phyloP scores from a whole-genome alignment of 92 coral and sea anemone species.

The Virgularia gustaviana region DNA sequence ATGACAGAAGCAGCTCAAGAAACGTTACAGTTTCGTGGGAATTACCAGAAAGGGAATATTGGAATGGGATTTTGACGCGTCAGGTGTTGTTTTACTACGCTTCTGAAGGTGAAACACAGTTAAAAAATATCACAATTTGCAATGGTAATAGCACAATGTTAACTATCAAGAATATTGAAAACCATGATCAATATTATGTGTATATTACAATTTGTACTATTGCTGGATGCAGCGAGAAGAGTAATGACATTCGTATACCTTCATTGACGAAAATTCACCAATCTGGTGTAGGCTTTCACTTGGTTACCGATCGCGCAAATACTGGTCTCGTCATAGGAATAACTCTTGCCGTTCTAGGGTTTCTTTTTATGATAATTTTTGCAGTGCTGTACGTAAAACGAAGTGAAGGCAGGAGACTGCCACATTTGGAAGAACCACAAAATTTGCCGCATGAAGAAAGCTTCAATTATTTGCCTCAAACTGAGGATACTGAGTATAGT shows the following conservation, averaged over 20 bases:
- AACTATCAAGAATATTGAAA: not conserved
- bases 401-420: conserved; percentile 5
- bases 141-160: not conserved
- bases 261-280: not conserved
- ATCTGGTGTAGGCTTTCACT: not conserved
- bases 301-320: conserved; percentile 8
- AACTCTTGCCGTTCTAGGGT: conserved; percentile 11
- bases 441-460: no score
- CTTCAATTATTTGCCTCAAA: no score
- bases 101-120: not conserved
- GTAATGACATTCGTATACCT: conserved; percentile 1
- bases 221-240: conserved; percentile 16
- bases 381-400: conserved; percentile 20
- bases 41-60: not conserved
- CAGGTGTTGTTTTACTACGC: conserved; percentile 20
- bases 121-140: conserved; percentile 3
- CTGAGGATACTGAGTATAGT: no score
- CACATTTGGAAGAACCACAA: conserved; percentile 6
- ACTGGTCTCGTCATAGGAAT: conserved; percentile 23
- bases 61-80: conserved; percentile 17
- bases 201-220: conserved; percentile 14
- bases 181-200: not conserved
- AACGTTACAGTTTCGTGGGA: conserved; percentile 32
- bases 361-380: conserved; percentile 14
- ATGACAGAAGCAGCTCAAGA: not conserved